These are phyloP conservation scores for Leucophora obtusa DNA, from an alignment of 2,888 invertebrate genomes.

Conservation along the genomic window DNA sequence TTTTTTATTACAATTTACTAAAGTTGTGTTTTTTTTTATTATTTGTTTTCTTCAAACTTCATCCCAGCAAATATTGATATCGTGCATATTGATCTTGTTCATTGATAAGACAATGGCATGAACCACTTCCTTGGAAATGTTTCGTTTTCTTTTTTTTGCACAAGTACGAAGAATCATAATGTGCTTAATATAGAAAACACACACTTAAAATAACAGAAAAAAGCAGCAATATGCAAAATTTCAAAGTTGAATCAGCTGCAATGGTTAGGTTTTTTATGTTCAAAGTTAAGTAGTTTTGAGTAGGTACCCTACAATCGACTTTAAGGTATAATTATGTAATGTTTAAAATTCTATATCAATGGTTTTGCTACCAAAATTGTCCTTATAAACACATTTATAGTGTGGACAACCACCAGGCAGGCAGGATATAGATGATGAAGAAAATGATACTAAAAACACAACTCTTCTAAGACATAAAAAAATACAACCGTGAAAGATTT, in stretches of 20 bases:
- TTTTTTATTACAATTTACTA: constrained; percentile 52
- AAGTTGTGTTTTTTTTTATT: constrained; percentile 39
- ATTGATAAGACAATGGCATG: constrained; percentile 75
- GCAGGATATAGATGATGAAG: no score
- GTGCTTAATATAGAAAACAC: constrained; percentile 60
- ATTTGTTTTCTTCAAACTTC: constrained; percentile 41
- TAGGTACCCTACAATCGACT: constrained; percentile 38
- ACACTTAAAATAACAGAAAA: constrained; percentile 51
- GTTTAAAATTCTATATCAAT: no score
- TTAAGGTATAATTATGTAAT: no score
- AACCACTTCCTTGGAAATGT: constrained; percentile 77
- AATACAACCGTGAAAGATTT: no score
- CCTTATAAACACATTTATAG: no score
- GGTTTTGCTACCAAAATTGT: no score
- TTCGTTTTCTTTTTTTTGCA: constrained; percentile 63
- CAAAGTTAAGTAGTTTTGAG: background rate
- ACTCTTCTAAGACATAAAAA: no score
- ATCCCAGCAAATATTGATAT: constrained; percentile 75
- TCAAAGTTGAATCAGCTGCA: constrained; percentile 57
- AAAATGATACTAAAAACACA: no score
- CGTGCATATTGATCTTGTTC: constrained; percentile 79
- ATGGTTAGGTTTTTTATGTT: constrained; percentile 7
- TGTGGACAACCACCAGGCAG: no score
- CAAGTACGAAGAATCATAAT: constrained; percentile 43
- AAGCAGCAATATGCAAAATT: constrained; percentile 48